Base-by-base conservation (phyloP, 2,888 invertebrate species). In the Molorchus minor region DNA sequence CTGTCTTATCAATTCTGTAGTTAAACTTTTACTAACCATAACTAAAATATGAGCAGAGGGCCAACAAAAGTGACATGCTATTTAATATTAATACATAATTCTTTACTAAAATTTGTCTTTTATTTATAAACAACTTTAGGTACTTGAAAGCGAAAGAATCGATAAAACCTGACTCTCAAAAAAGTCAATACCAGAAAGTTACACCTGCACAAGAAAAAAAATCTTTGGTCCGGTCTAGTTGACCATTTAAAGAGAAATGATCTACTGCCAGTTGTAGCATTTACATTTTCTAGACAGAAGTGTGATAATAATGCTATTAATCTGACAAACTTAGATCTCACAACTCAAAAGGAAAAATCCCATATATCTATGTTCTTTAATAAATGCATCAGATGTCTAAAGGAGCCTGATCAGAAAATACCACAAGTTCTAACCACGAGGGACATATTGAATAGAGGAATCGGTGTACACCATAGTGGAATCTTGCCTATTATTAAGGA, bases 401-500 rank as follows among this genome's bases (percentile, higher is more conserved):
- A 96, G 77, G 91, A 91, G 44, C 88, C 91, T 0, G 99, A 99
- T 77, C 87, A 91, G 62, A 84, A 87, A 65, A 84, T 99, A 51
- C 98, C 98, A 0, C 99, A 99, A 85, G 88, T 92, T 15, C 63
- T 84, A 17, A 82, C 85, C 58, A 87, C 96, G 85, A 84, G 86
- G 69, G 85, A 88, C 53, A 84, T 90, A 36, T 76, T 94, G 16
- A 86, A 88, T 70, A 87, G 92, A 55, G 99, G 99, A 1, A 92
- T 99, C 62, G 99, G 98, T 0, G 91, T 99, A 2, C 99, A 99
- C 81, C 99, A 99, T 81, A 97, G 97, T 79, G 99, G 99, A 8
- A 96, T 99, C 69, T 81, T 99, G 59, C 99, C 99, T 0, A 92
- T 99, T 71, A 85, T 99, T n/a, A 99, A 98, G 77, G 99, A 99